phyloP scores from a whole-genome alignment of 2,888 invertebrate species.

The Byasa hedistus region DNA sequence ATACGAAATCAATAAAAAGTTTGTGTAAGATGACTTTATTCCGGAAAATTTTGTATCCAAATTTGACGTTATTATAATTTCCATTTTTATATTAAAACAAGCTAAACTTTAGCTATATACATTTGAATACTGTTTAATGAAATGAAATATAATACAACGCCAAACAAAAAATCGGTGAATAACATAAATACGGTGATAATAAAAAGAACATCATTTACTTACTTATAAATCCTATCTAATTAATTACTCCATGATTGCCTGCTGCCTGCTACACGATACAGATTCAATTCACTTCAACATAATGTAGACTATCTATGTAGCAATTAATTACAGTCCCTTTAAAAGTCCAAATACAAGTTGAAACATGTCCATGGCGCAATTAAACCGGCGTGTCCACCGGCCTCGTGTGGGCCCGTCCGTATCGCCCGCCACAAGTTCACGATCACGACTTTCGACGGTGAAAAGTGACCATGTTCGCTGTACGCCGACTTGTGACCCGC shows the following conservation, averaged over 20 bases:
- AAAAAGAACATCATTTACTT: not conserved
- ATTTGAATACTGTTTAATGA: too few species aligned
- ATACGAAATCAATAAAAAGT: too few species aligned
- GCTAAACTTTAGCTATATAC: too few species aligned
- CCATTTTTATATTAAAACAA: too few species aligned
- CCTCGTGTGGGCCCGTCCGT: constrained; percentile 15
- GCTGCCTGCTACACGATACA: constrained; percentile 9
- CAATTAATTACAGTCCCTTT: constrained; percentile 24
- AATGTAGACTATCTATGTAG: constrained; percentile 16
- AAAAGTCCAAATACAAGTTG: constrained; percentile 29
- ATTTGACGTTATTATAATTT: too few species aligned
- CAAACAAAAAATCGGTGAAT: too few species aligned
- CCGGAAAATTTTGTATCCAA: too few species aligned
- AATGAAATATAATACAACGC: too few species aligned
- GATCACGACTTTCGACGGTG: constrained; percentile 65
- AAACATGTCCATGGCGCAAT: constrained; percentile 33
- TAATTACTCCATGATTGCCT: constrained; percentile 2
- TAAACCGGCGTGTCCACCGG: constrained; percentile 35
- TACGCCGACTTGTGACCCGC: constrained; percentile 57
- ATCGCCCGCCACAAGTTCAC: constrained; percentile 47
- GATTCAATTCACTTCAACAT: constrained; percentile 25
- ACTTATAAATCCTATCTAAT: not conserved
- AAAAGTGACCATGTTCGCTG: constrained; percentile 53
- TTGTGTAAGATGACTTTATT: too few species aligned
- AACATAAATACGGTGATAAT: not conserved